Evolutionary conservation across 2,797 vertebrate genomes (phyloP).

Genomic region (Phrynocephalus vlangalii): DNA sequence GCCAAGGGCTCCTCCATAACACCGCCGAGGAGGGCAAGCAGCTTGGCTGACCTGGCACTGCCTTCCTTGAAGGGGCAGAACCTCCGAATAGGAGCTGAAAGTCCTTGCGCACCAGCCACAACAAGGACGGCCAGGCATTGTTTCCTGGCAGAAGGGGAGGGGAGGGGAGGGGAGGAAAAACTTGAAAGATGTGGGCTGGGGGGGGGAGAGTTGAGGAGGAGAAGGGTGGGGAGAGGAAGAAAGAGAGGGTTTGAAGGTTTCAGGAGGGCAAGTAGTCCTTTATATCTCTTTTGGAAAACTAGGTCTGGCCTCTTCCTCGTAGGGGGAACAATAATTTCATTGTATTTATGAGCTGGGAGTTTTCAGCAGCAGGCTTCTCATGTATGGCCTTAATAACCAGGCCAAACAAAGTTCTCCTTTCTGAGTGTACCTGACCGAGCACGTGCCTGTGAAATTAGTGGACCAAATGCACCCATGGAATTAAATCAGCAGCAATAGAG

Average conservation of each 20-base stretch:
- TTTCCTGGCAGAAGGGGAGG: slow-evolving; percentile 18
- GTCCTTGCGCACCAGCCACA: slow-evolving; percentile 36
- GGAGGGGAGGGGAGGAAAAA: background rate
- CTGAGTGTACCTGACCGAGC: background rate
- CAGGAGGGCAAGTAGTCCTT: slow-evolving; percentile 24
- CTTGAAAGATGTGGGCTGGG: background rate
- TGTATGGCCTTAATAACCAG: slow-evolving; percentile 52
- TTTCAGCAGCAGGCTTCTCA: slow-evolving; percentile 39
- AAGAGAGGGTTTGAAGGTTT: slow-evolving; percentile 27
- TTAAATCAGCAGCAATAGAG: background rate
- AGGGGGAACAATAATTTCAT: slow-evolving; percentile 56
- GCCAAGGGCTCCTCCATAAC: slow-evolving; percentile 15
- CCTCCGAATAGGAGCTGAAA: slow-evolving; percentile 64
- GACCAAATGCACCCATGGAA: background rate
- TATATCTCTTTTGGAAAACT: slow-evolving; percentile 53
- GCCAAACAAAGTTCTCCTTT: background rate
- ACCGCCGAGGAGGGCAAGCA: slow-evolving; percentile 45
- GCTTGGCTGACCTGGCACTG: slow-evolving; percentile 19
- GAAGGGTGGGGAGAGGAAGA: background rate
- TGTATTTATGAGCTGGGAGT: slow-evolving; percentile 60
- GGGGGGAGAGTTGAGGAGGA: background rate
- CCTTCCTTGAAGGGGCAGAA: slow-evolving; percentile 32
- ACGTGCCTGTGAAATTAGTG: background rate
- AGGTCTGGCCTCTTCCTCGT: slow-evolving; percentile 49
- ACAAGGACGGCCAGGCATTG: slow-evolving; percentile 60